phyloP scores from a whole-genome alignment of 2,797 vertebrate genomes.

The Clarias platycephalus region DNA sequence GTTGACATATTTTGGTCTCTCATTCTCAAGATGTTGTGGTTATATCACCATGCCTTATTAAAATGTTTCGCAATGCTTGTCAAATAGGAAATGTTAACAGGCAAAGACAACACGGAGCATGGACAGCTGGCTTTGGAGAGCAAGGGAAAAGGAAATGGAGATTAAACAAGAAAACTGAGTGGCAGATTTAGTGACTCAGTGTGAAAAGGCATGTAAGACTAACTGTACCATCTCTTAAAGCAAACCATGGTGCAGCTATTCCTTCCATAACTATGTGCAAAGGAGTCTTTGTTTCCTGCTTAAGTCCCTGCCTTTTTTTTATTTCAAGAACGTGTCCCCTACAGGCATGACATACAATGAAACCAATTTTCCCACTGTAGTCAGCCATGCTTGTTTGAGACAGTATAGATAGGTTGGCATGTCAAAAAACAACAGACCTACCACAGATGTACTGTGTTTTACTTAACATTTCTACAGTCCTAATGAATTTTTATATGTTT shows the following conservation, averaged over 20 bases:
- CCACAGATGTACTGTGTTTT: background rate
- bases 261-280: conserved; percentile 23
- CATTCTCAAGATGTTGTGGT: conserved; percentile 13
- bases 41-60: conserved; percentile 18
- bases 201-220: conserved; percentile 60
- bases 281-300: conserved; percentile 59
- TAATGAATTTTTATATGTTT: background rate
- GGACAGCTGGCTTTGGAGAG: conserved; percentile 26
- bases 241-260: conserved; percentile 57
- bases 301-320: conserved; percentile 63
- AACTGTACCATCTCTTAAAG: conserved; percentile 61
- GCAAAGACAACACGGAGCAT: conserved; percentile 18
- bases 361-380: conserved; percentile 51
- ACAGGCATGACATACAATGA: conserved; percentile 61
- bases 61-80: conserved; percentile 22
- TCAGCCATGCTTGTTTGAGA: conserved; percentile 57
- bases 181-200: conserved; percentile 68
- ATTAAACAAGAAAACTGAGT: conserved; percentile 50
- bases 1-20: conserved; percentile 17
- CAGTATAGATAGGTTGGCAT: conserved; percentile 46
- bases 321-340: conserved; percentile 51
- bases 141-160: conserved; percentile 28
- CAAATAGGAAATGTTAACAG: conserved; percentile 8
- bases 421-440: conserved; percentile 42
- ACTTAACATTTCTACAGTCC: background rate